Conservation (phyloP, 1,140 invertebrate species). For the Popillia japonica region DNA sequence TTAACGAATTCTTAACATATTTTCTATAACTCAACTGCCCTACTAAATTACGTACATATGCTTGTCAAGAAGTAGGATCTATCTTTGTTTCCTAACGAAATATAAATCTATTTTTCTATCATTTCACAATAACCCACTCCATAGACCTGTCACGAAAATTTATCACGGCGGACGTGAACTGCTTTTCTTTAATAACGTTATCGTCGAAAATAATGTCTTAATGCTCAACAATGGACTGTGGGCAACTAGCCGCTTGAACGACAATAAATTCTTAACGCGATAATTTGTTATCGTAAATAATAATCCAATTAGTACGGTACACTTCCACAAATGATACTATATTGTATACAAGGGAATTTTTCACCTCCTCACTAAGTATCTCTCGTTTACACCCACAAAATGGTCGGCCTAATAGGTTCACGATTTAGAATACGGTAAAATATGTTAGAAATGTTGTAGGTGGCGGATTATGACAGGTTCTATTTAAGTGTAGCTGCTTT, state of each 20-base stretch:
- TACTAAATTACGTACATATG: not conserved
- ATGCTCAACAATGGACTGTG: conserved; percentile 36
- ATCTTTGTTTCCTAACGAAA: not conserved
- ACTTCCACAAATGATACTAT: conserved; percentile 38
- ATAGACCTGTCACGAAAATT: not conserved
- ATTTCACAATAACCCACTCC: conserved; percentile 6
- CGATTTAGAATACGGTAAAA: conserved; percentile 12
- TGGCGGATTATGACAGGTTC: not conserved
- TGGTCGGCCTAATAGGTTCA: conserved; percentile 6
- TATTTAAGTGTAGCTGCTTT: not conserved
- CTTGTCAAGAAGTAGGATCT: not conserved
- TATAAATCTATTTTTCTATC: conserved; percentile 10
- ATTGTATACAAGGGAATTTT: conserved; percentile 25
- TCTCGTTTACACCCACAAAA: not conserved
- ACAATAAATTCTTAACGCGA: conserved; percentile 30
- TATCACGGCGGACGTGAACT: not conserved
- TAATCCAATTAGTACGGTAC: conserved; percentile 34
- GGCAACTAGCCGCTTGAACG: conserved; percentile 21
- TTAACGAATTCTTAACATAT: no score
- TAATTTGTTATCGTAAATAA: conserved; percentile 37
- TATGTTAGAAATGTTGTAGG: conserved; percentile 22
- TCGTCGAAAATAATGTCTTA: conserved; percentile 35
- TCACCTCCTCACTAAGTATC: not conserved
- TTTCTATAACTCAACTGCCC: no score
- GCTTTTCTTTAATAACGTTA: conserved; percentile 2